Conservation (phyloP, 2,113 vertebrate genomes). For the Brachyistius frenatus region DNA sequence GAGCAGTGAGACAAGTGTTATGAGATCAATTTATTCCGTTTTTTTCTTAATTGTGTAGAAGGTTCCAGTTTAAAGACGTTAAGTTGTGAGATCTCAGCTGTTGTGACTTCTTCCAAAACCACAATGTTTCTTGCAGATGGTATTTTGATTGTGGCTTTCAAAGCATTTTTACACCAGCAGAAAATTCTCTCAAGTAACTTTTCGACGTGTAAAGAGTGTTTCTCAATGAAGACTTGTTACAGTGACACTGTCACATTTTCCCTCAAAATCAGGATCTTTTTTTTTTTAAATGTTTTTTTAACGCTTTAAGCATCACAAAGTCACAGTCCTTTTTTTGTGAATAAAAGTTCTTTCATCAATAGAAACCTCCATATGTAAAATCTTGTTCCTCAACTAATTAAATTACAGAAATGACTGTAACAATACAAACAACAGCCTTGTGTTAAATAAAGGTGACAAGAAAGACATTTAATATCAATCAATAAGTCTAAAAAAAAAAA, state of each 20-base stretch:
- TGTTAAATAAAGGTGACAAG: too few relatives aligned
- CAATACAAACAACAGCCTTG: too few relatives aligned
- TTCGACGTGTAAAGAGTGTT: background rate
- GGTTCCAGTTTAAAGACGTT: background rate
- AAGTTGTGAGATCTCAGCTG: background rate
- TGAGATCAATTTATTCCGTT: background rate
- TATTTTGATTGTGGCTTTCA: background rate
- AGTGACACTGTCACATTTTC: background rate
- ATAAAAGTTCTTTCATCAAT: background rate
- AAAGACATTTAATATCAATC: too few relatives aligned
- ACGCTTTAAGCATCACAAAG: too few relatives aligned
- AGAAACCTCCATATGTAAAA: background rate
- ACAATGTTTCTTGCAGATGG: background rate
- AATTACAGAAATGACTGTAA: background rate
- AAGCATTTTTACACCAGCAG: background rate
- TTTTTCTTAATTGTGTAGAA: background rate
- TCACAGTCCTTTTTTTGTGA: background rate
- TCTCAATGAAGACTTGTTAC: constrained; percentile 1
- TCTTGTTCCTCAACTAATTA: background rate
- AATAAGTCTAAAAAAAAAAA: too few relatives aligned
- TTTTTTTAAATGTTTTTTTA: too few relatives aligned
- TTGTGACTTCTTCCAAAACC: constrained; percentile 3
- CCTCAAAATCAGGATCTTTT: too few relatives aligned
- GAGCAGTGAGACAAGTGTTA: background rate
- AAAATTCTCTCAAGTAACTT: background rate